phyloP scores from a whole-genome alignment of 2,113 vertebrate genomes.

The Misgurnus mizolepis region DNA sequence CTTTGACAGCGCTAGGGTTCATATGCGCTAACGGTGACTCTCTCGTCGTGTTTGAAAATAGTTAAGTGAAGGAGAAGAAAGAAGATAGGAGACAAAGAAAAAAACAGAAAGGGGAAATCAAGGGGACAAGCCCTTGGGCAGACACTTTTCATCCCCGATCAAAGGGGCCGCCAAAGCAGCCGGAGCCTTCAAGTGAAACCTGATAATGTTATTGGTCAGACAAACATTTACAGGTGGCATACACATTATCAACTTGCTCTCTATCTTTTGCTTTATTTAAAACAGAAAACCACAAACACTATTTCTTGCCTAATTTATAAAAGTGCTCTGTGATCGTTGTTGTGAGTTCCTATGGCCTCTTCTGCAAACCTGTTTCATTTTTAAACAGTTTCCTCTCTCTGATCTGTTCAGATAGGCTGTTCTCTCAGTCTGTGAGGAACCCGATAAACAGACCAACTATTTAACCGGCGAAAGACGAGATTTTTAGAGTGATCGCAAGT shows the following conservation, averaged over 20 bases:
- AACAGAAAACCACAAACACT: conserved; percentile 12
- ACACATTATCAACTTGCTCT: conserved; percentile 32
- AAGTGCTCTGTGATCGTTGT: conserved; percentile 23
- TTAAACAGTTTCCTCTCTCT: conserved; percentile 35
- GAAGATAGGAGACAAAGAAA: conserved; percentile 39
- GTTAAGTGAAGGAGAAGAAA: conserved; percentile 52
- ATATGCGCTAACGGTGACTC: conserved; percentile 47
- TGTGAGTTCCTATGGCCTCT: not conserved
- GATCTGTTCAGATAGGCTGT: conserved; percentile 9
- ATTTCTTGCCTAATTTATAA: not conserved
- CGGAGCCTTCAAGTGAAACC: conserved; percentile 43
- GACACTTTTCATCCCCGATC: conserved; percentile 36
- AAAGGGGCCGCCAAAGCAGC: conserved; percentile 37
- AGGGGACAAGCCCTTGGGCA: conserved; percentile 49
- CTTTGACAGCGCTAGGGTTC: conserved; percentile 47
- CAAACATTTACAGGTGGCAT: conserved; percentile 47
- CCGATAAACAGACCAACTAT: conserved; percentile 35
- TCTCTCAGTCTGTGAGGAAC: conserved; percentile 11
- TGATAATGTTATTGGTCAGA: conserved; percentile 40
- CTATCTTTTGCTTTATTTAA: not conserved
- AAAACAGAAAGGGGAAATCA: conserved; percentile 35
- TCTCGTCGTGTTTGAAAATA: conserved; percentile 53
- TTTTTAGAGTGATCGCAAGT: conserved; percentile 31
- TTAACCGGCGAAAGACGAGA: conserved; percentile 23
- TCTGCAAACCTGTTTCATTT: conserved; percentile 22